These are phyloP conservation scores for Drosophila nr. fundita DNA, from an alignment of 2,888 invertebrate genomes.

Conservation along the genomic window DNA sequence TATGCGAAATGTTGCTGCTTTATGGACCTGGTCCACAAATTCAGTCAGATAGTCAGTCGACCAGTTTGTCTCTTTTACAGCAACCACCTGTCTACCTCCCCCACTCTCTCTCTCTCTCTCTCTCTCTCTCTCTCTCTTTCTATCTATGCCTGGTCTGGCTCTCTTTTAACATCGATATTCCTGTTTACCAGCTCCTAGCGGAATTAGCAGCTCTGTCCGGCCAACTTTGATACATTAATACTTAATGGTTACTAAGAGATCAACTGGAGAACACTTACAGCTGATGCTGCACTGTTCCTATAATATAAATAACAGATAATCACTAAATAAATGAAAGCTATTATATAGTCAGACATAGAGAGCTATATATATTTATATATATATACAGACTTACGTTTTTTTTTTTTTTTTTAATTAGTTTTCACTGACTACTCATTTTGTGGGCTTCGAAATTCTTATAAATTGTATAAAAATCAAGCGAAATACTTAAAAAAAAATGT, in stretches of 20 bases:
- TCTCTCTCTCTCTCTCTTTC: background rate
- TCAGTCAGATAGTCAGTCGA: slow-evolving; percentile 18
- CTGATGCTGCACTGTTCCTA: slow-evolving; percentile 6
- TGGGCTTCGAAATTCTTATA: background rate
- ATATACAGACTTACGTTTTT: background rate
- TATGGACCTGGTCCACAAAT: slow-evolving; percentile 44
- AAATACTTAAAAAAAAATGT: background rate
- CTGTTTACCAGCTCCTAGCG: slow-evolving; percentile 37
- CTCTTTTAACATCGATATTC: slow-evolving; percentile 44
- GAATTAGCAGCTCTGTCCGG: slow-evolving; percentile 57
- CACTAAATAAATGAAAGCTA: background rate
- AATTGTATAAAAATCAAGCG: background rate
- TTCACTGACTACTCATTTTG: background rate
- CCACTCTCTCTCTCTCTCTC: background rate
- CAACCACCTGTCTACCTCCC: background rate
- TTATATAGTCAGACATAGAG: background rate
- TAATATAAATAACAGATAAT: background rate
- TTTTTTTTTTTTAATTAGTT: background rate
- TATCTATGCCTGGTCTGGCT: background rate
- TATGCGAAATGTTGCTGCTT: slow-evolving; percentile 57
- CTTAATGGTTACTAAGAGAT: slow-evolving; percentile 12
- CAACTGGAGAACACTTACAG: slow-evolving; percentile 32
- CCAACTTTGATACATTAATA: slow-evolving; percentile 53
- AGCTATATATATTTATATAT: background rate
- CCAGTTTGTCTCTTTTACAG: slow-evolving; percentile 19